Base-by-base conservation (phyloP, 2,888 invertebrate genomes). In the Dasysyrphus tricinctus region DNA sequence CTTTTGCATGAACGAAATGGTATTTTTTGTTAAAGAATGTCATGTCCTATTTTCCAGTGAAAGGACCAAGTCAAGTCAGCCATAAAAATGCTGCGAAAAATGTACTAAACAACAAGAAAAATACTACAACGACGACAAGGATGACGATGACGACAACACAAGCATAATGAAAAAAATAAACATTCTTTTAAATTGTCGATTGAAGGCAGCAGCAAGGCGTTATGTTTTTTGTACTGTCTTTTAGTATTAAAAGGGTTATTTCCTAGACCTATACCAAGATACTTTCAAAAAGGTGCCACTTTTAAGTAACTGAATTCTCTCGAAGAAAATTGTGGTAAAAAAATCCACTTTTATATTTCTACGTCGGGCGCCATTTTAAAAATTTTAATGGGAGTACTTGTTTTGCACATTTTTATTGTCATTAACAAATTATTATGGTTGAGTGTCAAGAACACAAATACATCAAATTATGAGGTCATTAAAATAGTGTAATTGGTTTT, bases 31-130 rank as follows among this genome's bases (percentile, higher is more conserved):
- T 79, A 42, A 79, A 79, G 86, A 80, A 86, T 86, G 78, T 67
- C 72, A 82, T 86, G 82, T 86, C 82, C 82, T 74, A 86, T 86
- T 82, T 72, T 82, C 54, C 75, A 85, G 65, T 86, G 79, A 86
- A 86, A 82, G 78, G 75, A 82, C 82, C 75, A 75, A 79, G 75
- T 79, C 75, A 75, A 79, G 75, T 79, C 78, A 82, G 67, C 82
- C 78, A 82, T 82, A 75, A 74, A 86, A 82, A 82, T 80, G 24
- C 85, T 77, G 73, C 73, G 44, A 70, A 75, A 69, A 82, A 78
- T 78, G 47, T 82, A 59, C 56, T 61, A 57, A 73, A 61, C 34
- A 61, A 34, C 19, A 32, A 11, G 37, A 57, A 37, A 12, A 51
- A 9, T n/a, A 54, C 16, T 29, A 76, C 19, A 2, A 61, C 44